phyloP scores from a whole-genome alignment of 2,888 invertebrate species.

The Theristus sp. region DNA sequence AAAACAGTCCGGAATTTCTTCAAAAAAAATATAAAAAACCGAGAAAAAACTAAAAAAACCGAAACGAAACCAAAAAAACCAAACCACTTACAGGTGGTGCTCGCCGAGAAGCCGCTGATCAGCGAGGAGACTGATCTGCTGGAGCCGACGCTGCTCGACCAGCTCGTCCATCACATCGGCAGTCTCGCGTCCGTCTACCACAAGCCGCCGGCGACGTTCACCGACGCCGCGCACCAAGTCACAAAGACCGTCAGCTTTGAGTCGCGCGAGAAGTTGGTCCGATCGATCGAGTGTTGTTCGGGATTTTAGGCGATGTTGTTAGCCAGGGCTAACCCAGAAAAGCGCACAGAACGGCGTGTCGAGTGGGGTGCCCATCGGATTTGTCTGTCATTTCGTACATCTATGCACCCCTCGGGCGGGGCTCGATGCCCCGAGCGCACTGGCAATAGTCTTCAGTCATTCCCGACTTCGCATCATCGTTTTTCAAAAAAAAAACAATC shows the following conservation, averaged over 20 bases:
- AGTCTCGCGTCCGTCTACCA: constrained; percentile 95
- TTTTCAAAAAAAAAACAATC: too few relatives aligned
- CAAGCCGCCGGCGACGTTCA: constrained; percentile 94
- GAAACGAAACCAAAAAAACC: neutral
- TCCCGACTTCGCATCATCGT: too few relatives aligned
- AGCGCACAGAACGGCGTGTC: neutral
- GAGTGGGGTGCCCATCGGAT: neutral
- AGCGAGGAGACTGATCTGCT: constrained; percentile 95
- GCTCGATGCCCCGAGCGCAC: too few relatives aligned
- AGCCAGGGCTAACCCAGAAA: too few relatives aligned
- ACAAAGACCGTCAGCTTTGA: neutral
- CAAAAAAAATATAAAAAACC: too few relatives aligned
- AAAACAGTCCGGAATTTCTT: too few relatives aligned
- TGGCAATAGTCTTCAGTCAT: too few relatives aligned
- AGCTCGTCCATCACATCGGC: constrained; percentile 73
- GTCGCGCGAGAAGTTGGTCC: neutral
- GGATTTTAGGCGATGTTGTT: too few relatives aligned
- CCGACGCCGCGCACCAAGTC: constrained; percentile 47
- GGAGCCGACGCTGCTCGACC: constrained; percentile 88
- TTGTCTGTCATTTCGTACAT: neutral
- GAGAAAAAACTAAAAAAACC: too few relatives aligned
- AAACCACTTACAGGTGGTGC: constrained; percentile 42
- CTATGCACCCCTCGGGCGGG: too few relatives aligned
- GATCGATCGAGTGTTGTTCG: too few relatives aligned
- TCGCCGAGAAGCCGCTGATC: constrained; percentile 95